Conservation (phyloP, 2,888 invertebrate species). For the Norana najaformis region DNA sequence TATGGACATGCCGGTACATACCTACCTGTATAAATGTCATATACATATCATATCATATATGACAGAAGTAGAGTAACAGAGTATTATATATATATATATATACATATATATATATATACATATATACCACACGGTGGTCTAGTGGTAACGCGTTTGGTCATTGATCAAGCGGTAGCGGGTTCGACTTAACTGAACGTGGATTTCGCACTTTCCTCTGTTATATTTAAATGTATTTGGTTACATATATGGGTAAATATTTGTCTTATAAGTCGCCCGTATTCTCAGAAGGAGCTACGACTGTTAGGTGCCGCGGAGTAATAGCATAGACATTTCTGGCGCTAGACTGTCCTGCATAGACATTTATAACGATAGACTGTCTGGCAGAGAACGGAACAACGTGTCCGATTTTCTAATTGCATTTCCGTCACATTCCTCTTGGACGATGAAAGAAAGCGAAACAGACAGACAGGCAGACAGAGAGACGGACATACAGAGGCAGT, state of each 20-base stretch:
- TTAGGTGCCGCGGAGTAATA: neutral
- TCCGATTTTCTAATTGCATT: neutral
- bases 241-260: conserved; percentile 4
- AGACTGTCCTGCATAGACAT: conserved; percentile 13
- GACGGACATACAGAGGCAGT: neutral
- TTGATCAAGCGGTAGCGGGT: neutral
- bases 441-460: neutral
- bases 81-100: neutral
- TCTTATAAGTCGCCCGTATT: neutral
- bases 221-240: too few relatives aligned
- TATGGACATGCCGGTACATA: neutral
- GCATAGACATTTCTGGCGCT: neutral
- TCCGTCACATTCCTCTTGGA: neutral
- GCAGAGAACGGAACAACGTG: neutral
- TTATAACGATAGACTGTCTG: neutral
- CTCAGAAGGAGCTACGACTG: neutral
- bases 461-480: neutral
- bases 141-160: neutral
- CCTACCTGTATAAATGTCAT: neutral
- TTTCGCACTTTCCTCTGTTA: neutral
- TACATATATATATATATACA: neutral
- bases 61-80: neutral
- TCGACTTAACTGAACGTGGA: neutral
- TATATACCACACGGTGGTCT: neutral
- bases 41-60: neutral